Base-by-base conservation (phyloP, 2,888 invertebrate genomes). In the Tromatobia lineatoria region DNA sequence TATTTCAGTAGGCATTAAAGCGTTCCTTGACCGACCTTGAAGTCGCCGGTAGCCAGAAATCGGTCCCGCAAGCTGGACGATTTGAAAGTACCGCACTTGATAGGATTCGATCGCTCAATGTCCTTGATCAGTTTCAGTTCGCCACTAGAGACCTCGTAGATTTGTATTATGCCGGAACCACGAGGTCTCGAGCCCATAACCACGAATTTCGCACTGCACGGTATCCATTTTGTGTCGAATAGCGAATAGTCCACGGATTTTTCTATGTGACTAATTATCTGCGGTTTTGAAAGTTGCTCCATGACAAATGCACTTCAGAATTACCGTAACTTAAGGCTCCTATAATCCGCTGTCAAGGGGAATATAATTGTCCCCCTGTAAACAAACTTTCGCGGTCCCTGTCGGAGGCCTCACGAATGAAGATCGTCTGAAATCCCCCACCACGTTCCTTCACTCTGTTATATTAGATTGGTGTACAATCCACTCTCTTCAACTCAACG, bases 211-310 rank as follows among this genome's bases (percentile, higher is more conserved):
- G 99, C 97, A 3, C 98, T 98, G 91, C 97, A 97, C 0, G 99
- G 99, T 90, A 99, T 96, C 99, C 99, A 99, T 94, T 98, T 98
- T n/a, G 97, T 96, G 91, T 99, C 99, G 93, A 98, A 98, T 29
- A 98, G 94, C 0, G 98, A 97, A 93, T 97, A 99, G 91, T 97
- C 96, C 1, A 98, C 94, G 25, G 96, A 95, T 92, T 97, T 97
- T 91, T 98, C 97, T 47, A 97, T 95, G 91, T 99, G 98, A 80
- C 97, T 96, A 88, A 99, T 97, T 90, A 99, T 97, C 94, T 98
- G 98, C 0, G 99, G 98, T 88, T 98, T 98, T 85, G 97, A 96
- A 94, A 97, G 95, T 29, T 91, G 88, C 42, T 95, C 94, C 95
- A 95, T 95, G 2, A 54, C 52, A 54, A 54, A 3, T 25, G 23